Evolutionary conservation across 2,113 vertebrate genomes (phyloP), one percentile per base, ranked within the genome.

Genomic region (Syrrhaptes paradoxus): DNA sequence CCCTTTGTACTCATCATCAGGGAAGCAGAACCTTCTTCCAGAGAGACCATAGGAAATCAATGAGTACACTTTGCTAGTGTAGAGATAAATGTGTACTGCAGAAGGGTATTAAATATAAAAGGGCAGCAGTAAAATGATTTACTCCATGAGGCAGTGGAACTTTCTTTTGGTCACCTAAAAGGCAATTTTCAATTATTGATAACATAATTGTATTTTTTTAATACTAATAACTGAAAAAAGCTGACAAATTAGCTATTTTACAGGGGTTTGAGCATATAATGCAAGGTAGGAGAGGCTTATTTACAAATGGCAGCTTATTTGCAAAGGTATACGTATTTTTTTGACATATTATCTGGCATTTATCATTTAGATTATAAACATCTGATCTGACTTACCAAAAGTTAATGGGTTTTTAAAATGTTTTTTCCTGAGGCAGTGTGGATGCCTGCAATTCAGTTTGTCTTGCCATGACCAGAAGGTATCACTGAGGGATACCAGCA

Each of bases 11-110:
- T 98, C 98, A 97, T 98, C 98, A 97, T 98, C 98, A 98, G 97
- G 96, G 97, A 98, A 98, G 98, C 98, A 97, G 97, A 98, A 98
- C 98, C 98, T 98, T 98, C 98, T 98, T 98, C 98, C 93, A 97
- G 98, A 98, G 98, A 98, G 97, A 97, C 96, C 98, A 98, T 98
- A 97, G 98, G 99, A 99, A 99, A 99, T 99, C 99, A 98, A 99
- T 99, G 98, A 97, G 97, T 97, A 97, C 97, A 96, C 98, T 98
- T 98, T 98, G 97, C 98, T 97, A 89, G 97, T 81, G 76, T 95
- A 95, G 96, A 98, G 96, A 98, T 97, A 96, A 98, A 96, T 95
- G 97, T 94, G 94, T 97, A 92, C 91, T 95, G 96, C 96, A 96
- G 96, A 97, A 97, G 88, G 75, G 96, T 97, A 96, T 98, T 95